Evolutionary conservation across 2,113 vertebrate species (phyloP), one percentile per base, ranked within the genome.

Genomic region (Toxostoma redivivum): DNA sequence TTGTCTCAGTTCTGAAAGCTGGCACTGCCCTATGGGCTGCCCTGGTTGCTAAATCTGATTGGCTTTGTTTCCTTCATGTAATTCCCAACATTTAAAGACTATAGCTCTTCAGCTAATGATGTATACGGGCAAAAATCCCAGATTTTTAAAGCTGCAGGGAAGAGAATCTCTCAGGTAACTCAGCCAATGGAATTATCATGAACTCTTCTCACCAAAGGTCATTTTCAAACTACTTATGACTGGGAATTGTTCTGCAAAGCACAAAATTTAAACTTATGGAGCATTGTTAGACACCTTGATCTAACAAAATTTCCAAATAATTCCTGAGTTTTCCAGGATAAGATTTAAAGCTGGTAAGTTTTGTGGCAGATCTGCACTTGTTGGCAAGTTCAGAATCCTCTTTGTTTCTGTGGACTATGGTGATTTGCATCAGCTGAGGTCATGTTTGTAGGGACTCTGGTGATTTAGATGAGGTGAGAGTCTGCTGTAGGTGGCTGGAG

Each of bases 11-110:
- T 64, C 51, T 81, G 76, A 74, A 64, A 82, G 61, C 78, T 90
- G 87, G 66, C 23, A 45, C 12, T 88, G 66, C 58, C 74, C 89
- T 2, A 17, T 21, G 28, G 80, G 33, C 89, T 88, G 77, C 82
- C 78, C 86, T 38, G 31, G 80, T 40, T 96, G 64, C 58, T 94
- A 73, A 87, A 80, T 81, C 53, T 74, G 71, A 74, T 78, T 71
- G 81, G 69, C 78, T 97, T 86, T 54, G 28, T 82, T 94, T 86
- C 83, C 72, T 95, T 93, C 51, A 31, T 83, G 91, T 86, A 44
- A 70, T 54, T 77, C 81, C 62, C 79, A 45, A 25, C 58, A 71
- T 65, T 66, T 87, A 69, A 2, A 60, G 22, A 19, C 40, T 65
- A 44, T 67, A 85, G 33, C 19, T 61, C 71, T 86, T 93, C 77